These are phyloP conservation scores for Drosophila silvestris DNA, from an alignment of 2,888 invertebrate genomes.

Conservation along the genomic window DNA sequence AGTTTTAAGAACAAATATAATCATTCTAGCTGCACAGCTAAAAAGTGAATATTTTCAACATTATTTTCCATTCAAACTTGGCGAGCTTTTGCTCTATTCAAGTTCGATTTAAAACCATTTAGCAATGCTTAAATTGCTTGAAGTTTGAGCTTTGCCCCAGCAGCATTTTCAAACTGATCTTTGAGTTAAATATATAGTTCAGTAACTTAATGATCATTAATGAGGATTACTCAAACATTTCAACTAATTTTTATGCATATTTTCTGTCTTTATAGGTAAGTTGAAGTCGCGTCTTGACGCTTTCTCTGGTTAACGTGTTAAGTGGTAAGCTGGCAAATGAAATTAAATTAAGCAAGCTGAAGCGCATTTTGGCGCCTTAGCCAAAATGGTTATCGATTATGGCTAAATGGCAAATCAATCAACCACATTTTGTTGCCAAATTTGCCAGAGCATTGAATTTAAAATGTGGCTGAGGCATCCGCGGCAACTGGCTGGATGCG, in stretches of 20 bases:
- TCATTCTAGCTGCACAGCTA: neutral
- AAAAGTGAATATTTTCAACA: neutral
- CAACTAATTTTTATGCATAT: conserved; percentile 9
- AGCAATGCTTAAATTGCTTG: neutral
- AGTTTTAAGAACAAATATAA: neutral
- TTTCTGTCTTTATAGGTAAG: conserved; percentile 48
- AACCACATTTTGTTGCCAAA: conserved; percentile 11
- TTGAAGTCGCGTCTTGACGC: conserved; percentile 6
- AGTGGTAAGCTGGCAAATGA: conserved; percentile 38
- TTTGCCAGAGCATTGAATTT: conserved; percentile 2
- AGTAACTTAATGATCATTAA: neutral
- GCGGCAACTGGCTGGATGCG: neutral
- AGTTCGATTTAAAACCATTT: neutral
- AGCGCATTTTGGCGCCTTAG: neutral
- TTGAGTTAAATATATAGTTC: neutral
- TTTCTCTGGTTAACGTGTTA: neutral
- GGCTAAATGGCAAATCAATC: conserved; percentile 26
- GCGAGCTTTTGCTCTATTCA: neutral
- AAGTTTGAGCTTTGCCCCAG: neutral
- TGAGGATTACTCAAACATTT: neutral
- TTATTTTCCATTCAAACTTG: neutral
- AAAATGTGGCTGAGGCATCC: conserved; percentile 13
- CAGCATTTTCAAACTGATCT: neutral
- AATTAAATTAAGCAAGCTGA: conserved; percentile 1
- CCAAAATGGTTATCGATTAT: conserved; percentile 19